A percentile compares a stretch with the other conserved stretches of the same genome.
These are phyloP conservation scores for Columbina picui DNA, from an alignment of 2,113 vertebrate species.

Conservation along the genomic window DNA sequence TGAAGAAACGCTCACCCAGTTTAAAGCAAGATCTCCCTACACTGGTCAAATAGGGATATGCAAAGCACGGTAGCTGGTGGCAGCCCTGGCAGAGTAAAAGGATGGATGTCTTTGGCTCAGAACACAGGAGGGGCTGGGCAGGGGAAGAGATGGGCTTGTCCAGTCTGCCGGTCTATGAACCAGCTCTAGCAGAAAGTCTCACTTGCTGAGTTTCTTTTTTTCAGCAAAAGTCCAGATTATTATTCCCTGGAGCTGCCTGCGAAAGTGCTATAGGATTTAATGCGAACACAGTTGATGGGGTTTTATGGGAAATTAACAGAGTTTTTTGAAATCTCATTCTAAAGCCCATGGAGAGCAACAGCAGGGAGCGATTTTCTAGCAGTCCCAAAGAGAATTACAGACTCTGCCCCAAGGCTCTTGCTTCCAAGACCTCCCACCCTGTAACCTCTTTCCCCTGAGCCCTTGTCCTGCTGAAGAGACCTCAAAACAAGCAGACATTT, in stretches of 20 bases:
- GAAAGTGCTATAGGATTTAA: neutral
- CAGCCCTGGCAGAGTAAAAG: neutral
- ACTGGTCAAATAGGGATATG: neutral
- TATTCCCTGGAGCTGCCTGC: neutral
- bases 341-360: neutral
- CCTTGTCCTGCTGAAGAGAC: neutral
- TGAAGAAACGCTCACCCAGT: neutral
- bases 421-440: neutral
- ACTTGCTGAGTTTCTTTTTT: neutral
- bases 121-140: neutral
- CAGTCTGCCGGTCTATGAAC: neutral
- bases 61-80: neutral
- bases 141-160: neutral
- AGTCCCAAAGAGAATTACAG: neutral
- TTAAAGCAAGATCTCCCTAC: neutral
- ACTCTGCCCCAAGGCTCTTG: neutral
- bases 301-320: constrained; percentile 5
- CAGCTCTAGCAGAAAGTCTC: neutral
- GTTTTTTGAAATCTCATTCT: neutral
- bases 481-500: neutral
- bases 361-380: neutral
- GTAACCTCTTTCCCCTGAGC: neutral
- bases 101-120: neutral
- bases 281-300: neutral
- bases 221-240: neutral